Conservation (phyloP, 2,888 invertebrate genomes). For the Calephelis perditalis region DNA sequence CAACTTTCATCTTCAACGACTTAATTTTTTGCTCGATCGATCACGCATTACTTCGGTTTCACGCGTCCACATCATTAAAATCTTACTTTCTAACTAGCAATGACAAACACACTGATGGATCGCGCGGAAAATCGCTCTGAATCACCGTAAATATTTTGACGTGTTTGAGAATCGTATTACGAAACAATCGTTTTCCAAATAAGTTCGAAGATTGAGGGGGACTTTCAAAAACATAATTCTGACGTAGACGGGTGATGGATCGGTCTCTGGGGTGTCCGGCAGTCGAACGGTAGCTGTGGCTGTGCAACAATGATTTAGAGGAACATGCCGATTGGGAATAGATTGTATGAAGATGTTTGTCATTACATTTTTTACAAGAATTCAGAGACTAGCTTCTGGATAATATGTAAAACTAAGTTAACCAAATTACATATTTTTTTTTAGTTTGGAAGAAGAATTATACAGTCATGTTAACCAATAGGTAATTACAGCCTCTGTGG, state of each 20-base stretch:
- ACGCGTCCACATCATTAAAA: constrained; percentile 47
- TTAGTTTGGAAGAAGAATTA: too few species aligned
- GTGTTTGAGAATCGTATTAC: constrained; percentile 62
- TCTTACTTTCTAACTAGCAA: constrained; percentile 44
- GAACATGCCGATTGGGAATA: constrained; percentile 20
- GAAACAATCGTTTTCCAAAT: constrained; percentile 66
- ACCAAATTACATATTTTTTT: too few species aligned
- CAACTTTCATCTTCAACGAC: constrained; percentile 17
- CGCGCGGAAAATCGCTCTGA: constrained; percentile 62
- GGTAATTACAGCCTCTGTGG: too few species aligned
- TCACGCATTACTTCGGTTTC: constrained; percentile 44
- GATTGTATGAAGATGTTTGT: constrained; percentile 15
- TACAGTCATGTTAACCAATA: too few species aligned
- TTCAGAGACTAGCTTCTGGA: not conserved
- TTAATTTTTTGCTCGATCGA: constrained; percentile 14
- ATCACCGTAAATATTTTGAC: constrained; percentile 73
- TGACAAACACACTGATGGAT: constrained; percentile 59
- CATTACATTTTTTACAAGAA: not conserved
- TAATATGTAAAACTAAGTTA: too few species aligned
- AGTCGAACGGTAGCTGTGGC: constrained; percentile 49
- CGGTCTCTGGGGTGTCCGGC: constrained; percentile 54
- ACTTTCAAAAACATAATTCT: constrained; percentile 56
- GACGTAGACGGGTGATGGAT: constrained; percentile 65
- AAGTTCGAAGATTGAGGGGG: constrained; percentile 43
- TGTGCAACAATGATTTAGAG: constrained; percentile 27